Evolutionary conservation across 2,797 vertebrate genomes (phyloP).

Genomic region (Artibeus lituratus): DNA sequence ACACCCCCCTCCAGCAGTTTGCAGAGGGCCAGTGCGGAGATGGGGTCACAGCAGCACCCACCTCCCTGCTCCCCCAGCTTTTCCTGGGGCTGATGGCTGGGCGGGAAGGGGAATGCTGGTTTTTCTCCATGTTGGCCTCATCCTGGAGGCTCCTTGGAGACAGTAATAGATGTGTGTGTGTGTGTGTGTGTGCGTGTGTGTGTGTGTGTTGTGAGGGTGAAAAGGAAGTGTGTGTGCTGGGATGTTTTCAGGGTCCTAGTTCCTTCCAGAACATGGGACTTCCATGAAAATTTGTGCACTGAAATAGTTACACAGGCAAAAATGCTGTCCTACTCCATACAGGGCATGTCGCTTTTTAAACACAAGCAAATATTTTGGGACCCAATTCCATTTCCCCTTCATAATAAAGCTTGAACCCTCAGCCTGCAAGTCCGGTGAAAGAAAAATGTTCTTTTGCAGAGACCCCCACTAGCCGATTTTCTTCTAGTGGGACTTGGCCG

Average conservation of each 20-base stretch:
- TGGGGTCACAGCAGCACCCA: accelerated
- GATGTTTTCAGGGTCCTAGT: background rate
- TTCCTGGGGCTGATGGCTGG: background rate
- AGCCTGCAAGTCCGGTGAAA: background rate
- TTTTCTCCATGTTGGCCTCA: background rate
- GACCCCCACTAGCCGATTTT: background rate
- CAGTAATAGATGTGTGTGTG: too few relatives aligned
- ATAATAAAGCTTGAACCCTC: background rate
- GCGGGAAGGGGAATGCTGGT: background rate
- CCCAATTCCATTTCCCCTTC: background rate
- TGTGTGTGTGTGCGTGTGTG: too few relatives aligned
- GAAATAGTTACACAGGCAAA: background rate
- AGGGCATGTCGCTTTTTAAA: background rate
- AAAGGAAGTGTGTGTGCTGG: background rate
- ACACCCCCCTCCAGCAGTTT: background rate
- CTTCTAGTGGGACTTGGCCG: background rate
- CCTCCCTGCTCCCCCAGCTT: accelerated
- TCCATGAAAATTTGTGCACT: background rate
- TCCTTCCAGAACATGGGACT: background rate
- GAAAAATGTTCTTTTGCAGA: background rate
- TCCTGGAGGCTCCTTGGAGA: background rate
- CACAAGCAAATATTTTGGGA: background rate
- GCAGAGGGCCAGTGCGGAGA: background rate
- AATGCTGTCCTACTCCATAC: background rate
- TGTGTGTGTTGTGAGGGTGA: background rate